These are phyloP conservation scores for Chelonus formosanus DNA, from an alignment of 2,888 invertebrate genomes.

Conservation along the genomic window DNA sequence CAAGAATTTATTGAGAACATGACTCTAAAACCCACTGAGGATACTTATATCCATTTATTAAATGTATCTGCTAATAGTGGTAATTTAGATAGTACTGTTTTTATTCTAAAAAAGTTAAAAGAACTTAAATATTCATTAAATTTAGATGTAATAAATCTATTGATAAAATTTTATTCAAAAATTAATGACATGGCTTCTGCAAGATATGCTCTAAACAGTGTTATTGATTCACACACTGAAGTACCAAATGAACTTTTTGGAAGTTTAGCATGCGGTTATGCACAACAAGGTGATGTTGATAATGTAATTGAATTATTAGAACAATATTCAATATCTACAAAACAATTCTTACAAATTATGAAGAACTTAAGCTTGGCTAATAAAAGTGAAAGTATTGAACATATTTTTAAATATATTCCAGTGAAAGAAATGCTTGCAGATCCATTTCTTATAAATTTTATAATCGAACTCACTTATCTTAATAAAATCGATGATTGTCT, in stretches of 20 bases:
- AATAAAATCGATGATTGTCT: slow-evolving; percentile 67
- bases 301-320: slow-evolving; percentile 62
- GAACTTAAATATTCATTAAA: slow-evolving; percentile 67
- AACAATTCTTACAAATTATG: slow-evolving; percentile 67
- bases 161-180: slow-evolving; percentile 69
- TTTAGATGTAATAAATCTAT: slow-evolving; percentile 70
- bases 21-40: slow-evolving; percentile 65
- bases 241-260: slow-evolving; percentile 67
- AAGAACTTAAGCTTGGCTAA: slow-evolving; percentile 62
- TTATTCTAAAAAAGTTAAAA: slow-evolving; percentile 72
- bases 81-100: slow-evolving; percentile 69
- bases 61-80: slow-evolving; percentile 66
- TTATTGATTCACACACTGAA: background rate
- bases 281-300: slow-evolving; percentile 64
- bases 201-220: no score
- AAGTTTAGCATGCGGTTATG: slow-evolving; percentile 67
- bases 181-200: slow-evolving; percentile 54
- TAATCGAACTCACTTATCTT: slow-evolving; percentile 68
- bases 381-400: slow-evolving; percentile 57
- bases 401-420: slow-evolving; percentile 64
- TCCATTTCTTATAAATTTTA: slow-evolving; percentile 54
- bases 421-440: slow-evolving; percentile 47
- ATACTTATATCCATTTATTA: slow-evolving; percentile 70
- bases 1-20: slow-evolving; percentile 67
- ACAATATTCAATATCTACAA: slow-evolving; percentile 45